Base-by-base conservation (phyloP, 2,888 invertebrate species). In the Protodeltote pygarga region DNA sequence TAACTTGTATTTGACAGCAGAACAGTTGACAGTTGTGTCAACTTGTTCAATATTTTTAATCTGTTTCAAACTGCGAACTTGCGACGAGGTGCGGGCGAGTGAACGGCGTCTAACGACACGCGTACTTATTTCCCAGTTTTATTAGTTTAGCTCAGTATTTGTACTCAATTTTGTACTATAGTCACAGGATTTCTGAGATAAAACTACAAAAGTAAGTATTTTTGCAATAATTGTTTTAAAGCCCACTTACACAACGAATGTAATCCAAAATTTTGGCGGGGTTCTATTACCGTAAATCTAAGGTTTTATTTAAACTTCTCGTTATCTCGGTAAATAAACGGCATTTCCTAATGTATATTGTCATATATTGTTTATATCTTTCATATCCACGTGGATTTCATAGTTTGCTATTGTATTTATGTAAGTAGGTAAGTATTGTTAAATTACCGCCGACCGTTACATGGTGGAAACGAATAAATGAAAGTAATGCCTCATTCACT, bases 391-490 rank as follows among this genome's bases (percentile, higher is more conserved):
- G 64, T 67, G 64, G 47, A 27, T 11, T 35, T 50, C 13, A n/a
- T 19, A 31, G 19, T 21, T 13, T 5, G 3, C 25, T 29, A 48
- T 40, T 63, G 50, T 63, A 31, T 51, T 16, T 47, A 51, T 33
- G 41, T 21, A 48, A 42, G 64, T 67, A 50, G 59, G 54, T 67
- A 50, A 54, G 54, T 67, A 51, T 50, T 45, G 47, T 32, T 66
- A 34, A 5, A 45, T 5, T 67, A 21, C 13, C 35, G 40, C 11
- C 35, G 47, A 63, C 67, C 64, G 65, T 65, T 67, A 63, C 59
- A 53, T 63, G 45, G 53, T 54, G 53, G 40, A 44, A 45, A 53
- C 29, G 34, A 4, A 34, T 25, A 51, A 51, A 51, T 38, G 37
- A 48, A 50, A 53, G 49, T 46, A 27, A 8, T 23, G 17, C 25